Evolutionary conservation across 2,888 invertebrate genomes (phyloP), one percentile per base, ranked within the genome.

Genomic region (Sesia apiformis): DNA sequence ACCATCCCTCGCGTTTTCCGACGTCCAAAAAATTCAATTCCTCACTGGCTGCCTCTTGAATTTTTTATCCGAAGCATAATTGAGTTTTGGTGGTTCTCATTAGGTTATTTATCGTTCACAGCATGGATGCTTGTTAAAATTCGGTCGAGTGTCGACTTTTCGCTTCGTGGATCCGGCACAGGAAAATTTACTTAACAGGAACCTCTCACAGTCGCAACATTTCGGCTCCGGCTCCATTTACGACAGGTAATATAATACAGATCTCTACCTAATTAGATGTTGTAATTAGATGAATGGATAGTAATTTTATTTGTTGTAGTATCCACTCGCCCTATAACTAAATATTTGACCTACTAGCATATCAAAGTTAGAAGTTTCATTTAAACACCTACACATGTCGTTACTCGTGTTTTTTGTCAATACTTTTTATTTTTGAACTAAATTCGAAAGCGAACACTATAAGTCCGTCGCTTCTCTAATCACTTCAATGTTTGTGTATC

Each of bases 101-200:
- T 39, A 4, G 6, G 0, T 23, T 23, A 38, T 46, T 52, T 39
- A 39, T 54, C 41, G 4, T 39, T 4, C 40, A 8, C 89, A 94
- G 93, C 95, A 96, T 85, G 96, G 96, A 59, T 94, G 94, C 66
- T 91, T 96, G 61, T 93, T 96, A 57, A 96, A 95, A 90, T 96
- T 96, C 80, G 96, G 96, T 53, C 93, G 96, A 63, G 94, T 95
- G 68, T 95, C 96, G 69, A 95, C 95, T 49, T 96, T 95, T 86
- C 92, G 95, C 65, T 96, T 96, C 86, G 91, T 96, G 68, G 96
- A 96, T 82, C 95, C 96, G 39, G 92, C 93, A 56, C 94, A 94
- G 61, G 96, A 96, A 82, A 95, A 93, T 64, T 90, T 95, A 63
- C 93, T 94, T 68, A 93, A 95, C 75, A 91, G 94, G 66, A 93